Conservation (phyloP, 2,888 invertebrate species). For the Oscheius sp. region DNA sequence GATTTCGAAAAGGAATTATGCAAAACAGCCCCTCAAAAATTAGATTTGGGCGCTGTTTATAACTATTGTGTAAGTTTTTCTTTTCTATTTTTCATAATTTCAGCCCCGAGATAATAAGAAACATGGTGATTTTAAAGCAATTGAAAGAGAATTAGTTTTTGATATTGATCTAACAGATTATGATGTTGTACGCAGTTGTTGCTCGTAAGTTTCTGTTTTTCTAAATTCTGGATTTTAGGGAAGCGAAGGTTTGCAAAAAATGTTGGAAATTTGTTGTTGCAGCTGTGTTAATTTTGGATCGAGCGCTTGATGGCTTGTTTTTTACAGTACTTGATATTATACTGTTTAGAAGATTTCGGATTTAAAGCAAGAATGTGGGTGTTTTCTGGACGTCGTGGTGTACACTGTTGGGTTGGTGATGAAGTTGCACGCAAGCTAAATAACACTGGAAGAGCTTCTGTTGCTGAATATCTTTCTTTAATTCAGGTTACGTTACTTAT, state of each 20-base stretch:
- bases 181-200: conserved; percentile 92
- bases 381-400: conserved; percentile 95
- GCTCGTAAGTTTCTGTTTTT: conserved; percentile 62
- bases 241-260: conserved; percentile 87
- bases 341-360: conserved; percentile 86
- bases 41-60: conserved; percentile 94
- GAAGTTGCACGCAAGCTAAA: conserved; percentile 82
- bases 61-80: conserved; percentile 61
- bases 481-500: conserved; percentile 70
- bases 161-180: conserved; percentile 99
- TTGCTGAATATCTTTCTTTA: conserved; percentile 87
- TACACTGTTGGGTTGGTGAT: conserved; percentile 99
- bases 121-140: conserved; percentile 74
- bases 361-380: conserved; percentile 93
- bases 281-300: conserved; percentile 88
- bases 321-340: not conserved
- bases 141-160: conserved; percentile 91
- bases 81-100: conserved; percentile 32
- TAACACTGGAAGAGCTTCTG: conserved; percentile 80
- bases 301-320: conserved; percentile 83
- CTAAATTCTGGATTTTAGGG: conserved; percentile 72
- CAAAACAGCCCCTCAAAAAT: conserved; percentile 85
- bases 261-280: conserved; percentile 97
- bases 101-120: conserved; percentile 76
- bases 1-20: conserved; percentile 85